A percentile compares a stretch with the other conserved stretches of the same genome.
These are phyloP conservation scores for Lithophane ornitopus DNA, from an alignment of 2,888 invertebrate species.

Conservation along the genomic window DNA sequence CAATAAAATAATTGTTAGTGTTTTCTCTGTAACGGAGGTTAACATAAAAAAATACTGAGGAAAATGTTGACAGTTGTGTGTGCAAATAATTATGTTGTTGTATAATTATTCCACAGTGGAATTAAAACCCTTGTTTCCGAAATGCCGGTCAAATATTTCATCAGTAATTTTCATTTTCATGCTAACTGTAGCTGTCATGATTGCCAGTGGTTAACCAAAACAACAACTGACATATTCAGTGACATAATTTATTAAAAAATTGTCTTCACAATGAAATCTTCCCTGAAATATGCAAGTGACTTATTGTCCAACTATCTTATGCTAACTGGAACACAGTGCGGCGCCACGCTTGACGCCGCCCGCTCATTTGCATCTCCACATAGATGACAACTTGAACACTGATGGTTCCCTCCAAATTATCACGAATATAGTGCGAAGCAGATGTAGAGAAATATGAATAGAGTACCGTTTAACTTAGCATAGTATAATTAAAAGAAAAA, in stretches of 20 bases:
- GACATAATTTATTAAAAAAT: background rate
- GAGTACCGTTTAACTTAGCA: background rate
- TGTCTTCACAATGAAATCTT: background rate
- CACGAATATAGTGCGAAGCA: conserved; percentile 43
- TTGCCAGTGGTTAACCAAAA: conserved; percentile 3
- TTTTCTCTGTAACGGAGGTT: no score
- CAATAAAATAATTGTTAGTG: background rate
- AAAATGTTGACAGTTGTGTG: background rate
- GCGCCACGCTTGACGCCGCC: conserved; percentile 76
- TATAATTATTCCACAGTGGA: no score
- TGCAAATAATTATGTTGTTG: background rate
- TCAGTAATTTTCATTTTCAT: background rate
- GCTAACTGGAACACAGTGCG: conserved; percentile 58
- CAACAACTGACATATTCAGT: background rate
- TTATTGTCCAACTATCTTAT: conserved; percentile 27
- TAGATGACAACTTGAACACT: conserved; percentile 72
- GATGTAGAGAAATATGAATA: conserved; percentile 12
- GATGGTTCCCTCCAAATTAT: conserved; percentile 53
- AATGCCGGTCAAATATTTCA: background rate
- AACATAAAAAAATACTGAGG: background rate
- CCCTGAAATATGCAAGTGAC: background rate
- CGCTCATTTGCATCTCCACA: conserved; percentile 84
- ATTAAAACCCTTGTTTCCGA: background rate
- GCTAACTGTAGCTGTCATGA: background rate
- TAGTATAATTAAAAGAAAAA: background rate